Conservation (phyloP, 2,113 vertebrate species). For the Chrysemys picta region DNA sequence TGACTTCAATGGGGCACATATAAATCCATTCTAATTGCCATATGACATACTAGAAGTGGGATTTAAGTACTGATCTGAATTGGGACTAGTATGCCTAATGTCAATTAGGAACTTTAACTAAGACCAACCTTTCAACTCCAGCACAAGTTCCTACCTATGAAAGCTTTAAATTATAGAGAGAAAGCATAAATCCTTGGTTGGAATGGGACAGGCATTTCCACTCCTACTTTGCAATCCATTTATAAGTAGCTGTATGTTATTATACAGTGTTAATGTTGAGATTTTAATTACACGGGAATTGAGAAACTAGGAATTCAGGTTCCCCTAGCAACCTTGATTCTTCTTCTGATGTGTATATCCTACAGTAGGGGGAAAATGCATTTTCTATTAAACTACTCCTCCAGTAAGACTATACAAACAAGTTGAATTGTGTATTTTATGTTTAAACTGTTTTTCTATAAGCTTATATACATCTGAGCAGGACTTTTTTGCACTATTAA, state of each 20-base stretch:
- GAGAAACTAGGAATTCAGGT: neutral
- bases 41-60: neutral
- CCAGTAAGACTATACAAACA: neutral
- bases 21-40: neutral
- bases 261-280: neutral
- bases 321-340: neutral
- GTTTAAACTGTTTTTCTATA: neutral
- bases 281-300: neutral
- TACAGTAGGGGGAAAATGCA: neutral
- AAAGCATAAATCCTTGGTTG: neutral
- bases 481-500: neutral
- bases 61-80: neutral
- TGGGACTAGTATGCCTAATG: neutral
- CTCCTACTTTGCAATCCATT: neutral
- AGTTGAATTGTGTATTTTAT: neutral
- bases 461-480: neutral
- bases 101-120: constrained; percentile 26
- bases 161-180: constrained; percentile 17
- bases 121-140: neutral
- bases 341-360: neutral
- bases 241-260: neutral
- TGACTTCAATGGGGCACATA: neutral
- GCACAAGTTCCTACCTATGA: neutral
- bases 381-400: neutral
- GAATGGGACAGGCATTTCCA: neutral